phyloP scores from a whole-genome alignment of 1,140 invertebrate species.

The Leptinotarsa texana region DNA sequence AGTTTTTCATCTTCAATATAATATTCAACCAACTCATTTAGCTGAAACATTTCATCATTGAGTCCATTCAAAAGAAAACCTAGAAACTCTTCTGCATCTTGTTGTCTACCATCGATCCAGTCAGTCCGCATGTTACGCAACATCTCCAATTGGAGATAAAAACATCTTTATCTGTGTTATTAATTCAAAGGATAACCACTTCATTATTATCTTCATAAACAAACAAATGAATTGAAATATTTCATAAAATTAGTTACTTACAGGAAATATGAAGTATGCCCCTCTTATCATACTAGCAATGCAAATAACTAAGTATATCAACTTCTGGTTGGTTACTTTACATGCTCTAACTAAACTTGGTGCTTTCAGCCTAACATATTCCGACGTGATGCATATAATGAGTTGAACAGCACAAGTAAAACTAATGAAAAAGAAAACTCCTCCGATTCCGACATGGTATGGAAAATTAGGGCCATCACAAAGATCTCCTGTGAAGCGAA shows the following conservation, averaged over 20 bases:
- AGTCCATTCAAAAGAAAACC: no score
- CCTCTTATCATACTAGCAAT: slow-evolving; percentile 82
- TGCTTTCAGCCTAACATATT: slow-evolving; percentile 82
- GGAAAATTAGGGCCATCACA: slow-evolving; percentile 67
- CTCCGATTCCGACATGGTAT: slow-evolving; percentile 73
- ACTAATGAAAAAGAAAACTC: slow-evolving; percentile 77
- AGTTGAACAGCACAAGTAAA: slow-evolving; percentile 86
- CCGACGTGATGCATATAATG: slow-evolving; percentile 78
- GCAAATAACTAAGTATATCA: slow-evolving; percentile 88
- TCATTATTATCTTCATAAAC: no score
- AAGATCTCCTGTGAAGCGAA: slow-evolving; percentile 67
- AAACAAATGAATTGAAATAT: no score
- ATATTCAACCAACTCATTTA: no score
- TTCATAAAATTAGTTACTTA: slow-evolving; percentile 58
- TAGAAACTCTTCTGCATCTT: no score
- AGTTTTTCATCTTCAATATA: no score
- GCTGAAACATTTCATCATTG: no score
- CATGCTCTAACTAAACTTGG: slow-evolving; percentile 80
- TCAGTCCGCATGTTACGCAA: no score
- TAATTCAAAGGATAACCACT: no score
- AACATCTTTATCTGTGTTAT: no score
- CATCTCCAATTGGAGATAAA: no score
- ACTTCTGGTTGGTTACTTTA: slow-evolving; percentile 87
- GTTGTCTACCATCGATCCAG: no score
- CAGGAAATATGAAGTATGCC: slow-evolving; percentile 87